phyloP scores from a whole-genome alignment of 2,113 vertebrate species.

The cattle (Bos taurus) region ARS-UCD2.0 NC_037354.1:11378001-11378500 shows the following conservation, averaged over 20 bases:
- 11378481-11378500: background rate
- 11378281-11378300: background rate
- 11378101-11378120: background rate
- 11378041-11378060: background rate
- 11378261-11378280: background rate
- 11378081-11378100: background rate
- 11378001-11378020: background rate
- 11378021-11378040: background rate
- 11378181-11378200: background rate
- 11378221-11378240: constrained; percentile 2
- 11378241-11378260: background rate
- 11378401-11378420: background rate
- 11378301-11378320: background rate
- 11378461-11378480: background rate
- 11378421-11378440: background rate
- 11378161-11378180: background rate
- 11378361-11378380: background rate
- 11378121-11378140: background rate
- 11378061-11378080: background rate
- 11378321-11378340: background rate
- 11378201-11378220: background rate
- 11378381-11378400: background rate
- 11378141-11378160: background rate
- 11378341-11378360: background rate
- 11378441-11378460: background rate